These are phyloP conservation scores for Odontocolon sp. DNA, from an alignment of 2,888 invertebrate species.

Conservation along the genomic window DNA sequence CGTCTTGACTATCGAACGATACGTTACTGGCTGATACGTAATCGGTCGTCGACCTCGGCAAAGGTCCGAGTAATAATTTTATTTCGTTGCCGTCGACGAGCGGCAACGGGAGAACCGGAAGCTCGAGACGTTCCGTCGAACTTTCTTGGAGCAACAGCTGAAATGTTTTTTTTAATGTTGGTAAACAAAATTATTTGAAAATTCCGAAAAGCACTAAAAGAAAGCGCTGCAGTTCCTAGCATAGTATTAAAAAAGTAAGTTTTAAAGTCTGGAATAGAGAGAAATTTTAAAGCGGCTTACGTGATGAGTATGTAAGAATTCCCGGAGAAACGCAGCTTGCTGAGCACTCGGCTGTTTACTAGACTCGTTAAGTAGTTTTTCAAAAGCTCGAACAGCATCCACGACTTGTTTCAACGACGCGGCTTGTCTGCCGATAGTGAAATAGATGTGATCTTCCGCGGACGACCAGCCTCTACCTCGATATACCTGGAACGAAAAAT, in stretches of 20 bases:
- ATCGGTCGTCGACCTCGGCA: conserved; percentile 83
- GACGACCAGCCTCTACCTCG: conserved; percentile 92
- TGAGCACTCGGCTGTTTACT: conserved; percentile 88
- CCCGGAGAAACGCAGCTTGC: conserved; percentile 91
- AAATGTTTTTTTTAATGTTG: neutral
- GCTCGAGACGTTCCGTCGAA: conserved; percentile 74
- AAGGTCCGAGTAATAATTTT: conserved; percentile 86
- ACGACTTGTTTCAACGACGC: conserved; percentile 88
- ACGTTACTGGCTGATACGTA: conserved; percentile 73
- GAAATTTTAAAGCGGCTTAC: conserved; percentile 81
- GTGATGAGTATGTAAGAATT: conserved; percentile 93
- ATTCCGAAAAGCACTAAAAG: conserved; percentile 13
- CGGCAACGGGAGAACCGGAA: conserved; percentile 89
- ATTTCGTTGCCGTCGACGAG: conserved; percentile 86
- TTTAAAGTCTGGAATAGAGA: conserved; percentile 1
- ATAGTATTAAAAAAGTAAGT: neutral
- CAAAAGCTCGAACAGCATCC: conserved; percentile 89
- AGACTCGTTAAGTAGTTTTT: conserved; percentile 87
- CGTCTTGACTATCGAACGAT: conserved; percentile 74
- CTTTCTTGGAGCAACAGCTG: conserved; percentile 74
- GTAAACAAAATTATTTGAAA: conserved; percentile 24
- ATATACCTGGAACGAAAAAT: conserved; percentile 84
- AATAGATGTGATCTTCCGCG: conserved; percentile 97
- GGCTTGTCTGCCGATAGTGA: conserved; percentile 95
- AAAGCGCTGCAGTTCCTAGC: neutral